Base-by-base conservation (phyloP, 1,140 invertebrate species). In the Cydia fagiglandana region DNA sequence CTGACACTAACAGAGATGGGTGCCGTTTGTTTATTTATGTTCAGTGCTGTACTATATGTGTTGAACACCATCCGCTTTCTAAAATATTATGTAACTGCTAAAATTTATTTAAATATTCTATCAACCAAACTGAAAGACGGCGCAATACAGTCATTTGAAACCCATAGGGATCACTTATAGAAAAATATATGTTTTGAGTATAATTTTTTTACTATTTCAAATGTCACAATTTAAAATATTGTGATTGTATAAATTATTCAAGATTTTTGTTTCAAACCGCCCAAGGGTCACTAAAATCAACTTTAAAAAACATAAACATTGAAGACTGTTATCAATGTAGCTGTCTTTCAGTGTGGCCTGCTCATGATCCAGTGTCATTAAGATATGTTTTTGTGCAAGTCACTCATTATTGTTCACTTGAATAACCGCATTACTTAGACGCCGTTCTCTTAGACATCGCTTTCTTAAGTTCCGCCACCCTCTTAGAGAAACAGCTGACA, bases 21-120 rank as follows among this genome's bases (percentile, higher is more conserved):
- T 88, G 81, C 81, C 84, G 83, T 81, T 81, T 80, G 68, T 83
- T 85, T 87, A 73, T 50, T 89, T 91, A 80, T 87, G 84, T 86
- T 88, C 86, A 87, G 86, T 90, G 88, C 81, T 84, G 88, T 89
- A 85, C 81, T 83, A 76, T 83, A 77, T 89, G 82, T 90, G 85
- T 91, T 89, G 86, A 91, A 91, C 91, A 91, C 91, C 91, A 92
- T 92, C 91, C 91, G 91, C 91, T 91, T 91, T 92, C 91, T 89
- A 88, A 90, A 91, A 84, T 90, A 90, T 88, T 90, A 90, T 88
- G 86, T 87, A 81, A 76, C 77, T 73, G 84, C 88, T 84, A 82
- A 77, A 83, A 76, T 82, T 83, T 84, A 81, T 85, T 85, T 83
- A 77, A 77, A 73, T 83, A 83, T 84, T 83, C 83, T 85, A 81